phyloP scores from a whole-genome alignment of 2,113 vertebrate species.

The Pygoscelis antarcticus region DNA sequence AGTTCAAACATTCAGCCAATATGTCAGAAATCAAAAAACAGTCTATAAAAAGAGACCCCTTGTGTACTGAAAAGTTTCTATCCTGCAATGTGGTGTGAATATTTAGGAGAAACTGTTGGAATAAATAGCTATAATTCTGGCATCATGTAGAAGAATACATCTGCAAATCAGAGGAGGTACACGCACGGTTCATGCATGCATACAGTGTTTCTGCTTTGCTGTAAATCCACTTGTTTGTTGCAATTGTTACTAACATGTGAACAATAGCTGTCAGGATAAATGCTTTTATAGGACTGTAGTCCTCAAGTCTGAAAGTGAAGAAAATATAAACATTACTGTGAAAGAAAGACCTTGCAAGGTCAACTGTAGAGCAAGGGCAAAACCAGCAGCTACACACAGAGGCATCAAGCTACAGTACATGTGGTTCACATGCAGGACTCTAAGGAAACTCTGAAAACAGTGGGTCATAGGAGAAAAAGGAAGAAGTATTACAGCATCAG shows the following conservation, averaged over 20 bases:
- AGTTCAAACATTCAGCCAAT: not conserved
- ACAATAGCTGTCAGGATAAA: not conserved
- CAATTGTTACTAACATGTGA: not conserved
- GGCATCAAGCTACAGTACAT: not conserved
- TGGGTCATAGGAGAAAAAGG: constrained; percentile 30
- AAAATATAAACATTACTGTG: not conserved
- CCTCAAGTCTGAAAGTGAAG: not conserved
- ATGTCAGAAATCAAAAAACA: not conserved
- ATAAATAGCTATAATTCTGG: not conserved
- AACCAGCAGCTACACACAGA: not conserved
- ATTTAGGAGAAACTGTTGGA: not conserved
- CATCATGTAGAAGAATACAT: not conserved
- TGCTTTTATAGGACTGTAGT: not conserved
- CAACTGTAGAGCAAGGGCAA: constrained; percentile 29
- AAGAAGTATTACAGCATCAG: constrained; percentile 27
- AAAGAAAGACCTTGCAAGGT: constrained; percentile 44
- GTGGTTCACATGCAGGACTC: not conserved
- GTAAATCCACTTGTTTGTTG: not conserved
- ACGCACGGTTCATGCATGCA: not conserved
- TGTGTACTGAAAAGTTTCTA: not conserved
- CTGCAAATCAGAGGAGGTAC: not conserved
- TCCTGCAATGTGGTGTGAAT: not conserved
- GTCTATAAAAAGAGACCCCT: not conserved
- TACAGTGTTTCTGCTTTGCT: not conserved
- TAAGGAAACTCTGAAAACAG: constrained; percentile 35